Evolutionary conservation across 2,888 invertebrate species (phyloP).

Genomic region (Dynastes tityus): DNA sequence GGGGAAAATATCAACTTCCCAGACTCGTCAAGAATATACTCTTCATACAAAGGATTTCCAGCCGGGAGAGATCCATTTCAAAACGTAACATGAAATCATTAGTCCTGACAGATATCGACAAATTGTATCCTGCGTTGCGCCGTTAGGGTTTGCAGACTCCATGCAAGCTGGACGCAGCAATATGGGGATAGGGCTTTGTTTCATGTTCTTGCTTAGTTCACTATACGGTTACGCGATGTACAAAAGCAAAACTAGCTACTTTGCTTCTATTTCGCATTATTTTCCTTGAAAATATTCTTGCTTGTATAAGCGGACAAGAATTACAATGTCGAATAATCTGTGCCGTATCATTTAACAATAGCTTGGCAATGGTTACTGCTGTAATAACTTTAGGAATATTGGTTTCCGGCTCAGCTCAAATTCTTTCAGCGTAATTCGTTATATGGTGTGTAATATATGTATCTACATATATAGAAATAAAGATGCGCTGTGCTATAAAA

Average conservation of each 20-base stretch:
- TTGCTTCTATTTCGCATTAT: background rate
- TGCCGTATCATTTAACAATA: background rate
- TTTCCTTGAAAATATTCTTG: background rate
- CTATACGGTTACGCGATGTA: background rate
- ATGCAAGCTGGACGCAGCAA: background rate
- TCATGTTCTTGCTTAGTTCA: background rate
- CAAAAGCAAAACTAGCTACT: background rate
- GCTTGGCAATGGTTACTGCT: background rate
- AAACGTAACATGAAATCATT: constrained; percentile 27
- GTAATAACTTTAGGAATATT: background rate
- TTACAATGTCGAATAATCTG: background rate
- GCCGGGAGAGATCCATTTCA: constrained; percentile 18
- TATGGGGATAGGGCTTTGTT: background rate
- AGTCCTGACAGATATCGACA: constrained; percentile 36
- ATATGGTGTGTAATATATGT: background rate
- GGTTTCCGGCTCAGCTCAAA: background rate
- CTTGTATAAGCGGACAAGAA: background rate
- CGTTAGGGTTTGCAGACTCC: background rate
- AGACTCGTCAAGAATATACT: constrained; percentile 1
- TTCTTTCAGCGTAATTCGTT: background rate
- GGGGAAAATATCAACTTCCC: constrained; percentile 6
- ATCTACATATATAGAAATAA: no score
- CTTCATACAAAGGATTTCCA: constrained; percentile 6
- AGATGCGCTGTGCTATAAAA: no score
- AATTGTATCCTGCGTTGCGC: constrained; percentile 17